Base-by-base conservation (phyloP, 2,797 vertebrate genomes). In the Amblyraja radiata region DNA sequence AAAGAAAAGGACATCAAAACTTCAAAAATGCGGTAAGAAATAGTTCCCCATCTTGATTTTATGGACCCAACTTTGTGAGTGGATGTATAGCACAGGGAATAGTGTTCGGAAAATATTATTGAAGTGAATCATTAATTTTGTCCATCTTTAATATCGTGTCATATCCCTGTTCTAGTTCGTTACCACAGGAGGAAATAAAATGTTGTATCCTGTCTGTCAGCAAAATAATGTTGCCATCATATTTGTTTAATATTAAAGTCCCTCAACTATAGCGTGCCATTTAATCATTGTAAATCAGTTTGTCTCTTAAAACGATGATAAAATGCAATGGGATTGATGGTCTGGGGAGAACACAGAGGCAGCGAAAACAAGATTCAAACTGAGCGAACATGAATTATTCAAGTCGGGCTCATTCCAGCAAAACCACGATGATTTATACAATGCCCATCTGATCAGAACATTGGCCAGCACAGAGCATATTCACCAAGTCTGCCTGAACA, bases 261-360 rank as follows among this genome's bases (percentile, higher is more conserved):
- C 63, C 61, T 28, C 28, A 61, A 65, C 83, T 65, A 65, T 65
- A 63, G 83, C n/a, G 1, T 32, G 63, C 58, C n/a, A 63, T 86
- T 86, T 86, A 86, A 65, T 86, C 83, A n/a, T 86, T 86, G 28
- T n/a, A 86, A 86, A 32, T 86, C 61, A 86, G 58, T 65, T 86
- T 58, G 63, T 65, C 11, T 13, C n/a, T 28, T 65, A 63, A 58
- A 18, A 86, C 32, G 83, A 63, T n/a, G 58, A 65, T 63, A 6
- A 16, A 86, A 63, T n/a, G 58, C 83, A 65, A 6, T 18, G 32
- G 63, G 83, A 86, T 63, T 65, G 58, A 86, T 63, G 61, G 58
- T 16, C 83, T 63, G 58, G 28, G 6, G 58, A 65, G 83, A 13
- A 28, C 58, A 16, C 61, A 63, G 0, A 65, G 61, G 68, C 13